phyloP scores from a whole-genome alignment of 2,888 invertebrate genomes.

The Tetanocera ferruginea region DNA sequence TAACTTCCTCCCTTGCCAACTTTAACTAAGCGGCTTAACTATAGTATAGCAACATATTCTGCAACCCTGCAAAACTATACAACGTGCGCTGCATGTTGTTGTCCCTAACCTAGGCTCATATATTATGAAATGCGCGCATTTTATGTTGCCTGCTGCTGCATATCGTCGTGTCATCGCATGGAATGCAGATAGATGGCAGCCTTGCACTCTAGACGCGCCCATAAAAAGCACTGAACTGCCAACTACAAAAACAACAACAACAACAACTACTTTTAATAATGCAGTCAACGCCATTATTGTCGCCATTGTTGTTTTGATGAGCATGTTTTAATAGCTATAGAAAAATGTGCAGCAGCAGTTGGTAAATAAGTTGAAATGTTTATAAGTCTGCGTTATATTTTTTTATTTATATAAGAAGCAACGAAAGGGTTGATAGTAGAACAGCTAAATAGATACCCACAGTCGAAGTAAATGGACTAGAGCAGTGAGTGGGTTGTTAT shows the following conservation, averaged over 20 bases:
- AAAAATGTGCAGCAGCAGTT: not conserved
- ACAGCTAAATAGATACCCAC: not conserved
- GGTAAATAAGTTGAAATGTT: not conserved
- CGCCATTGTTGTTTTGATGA: constrained; percentile 33
- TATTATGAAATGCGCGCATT: constrained; percentile 21
- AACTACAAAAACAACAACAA: constrained; percentile 19
- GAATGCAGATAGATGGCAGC: constrained; percentile 25
- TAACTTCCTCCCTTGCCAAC: not conserved
- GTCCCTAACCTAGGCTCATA: constrained; percentile 44
- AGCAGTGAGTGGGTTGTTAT: not conserved
- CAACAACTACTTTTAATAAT: not conserved
- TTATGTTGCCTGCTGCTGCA: no score
- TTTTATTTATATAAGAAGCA: not conserved
- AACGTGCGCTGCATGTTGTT: not conserved
- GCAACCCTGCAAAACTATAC: not conserved
- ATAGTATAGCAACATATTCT: not conserved
- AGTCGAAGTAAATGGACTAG: no score
- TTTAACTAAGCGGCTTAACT: not conserved
- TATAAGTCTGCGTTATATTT: not conserved
- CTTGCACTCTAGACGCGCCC: constrained; percentile 33
- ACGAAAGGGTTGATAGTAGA: not conserved
- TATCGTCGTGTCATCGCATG: not conserved
- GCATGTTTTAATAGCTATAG: not conserved
- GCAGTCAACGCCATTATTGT: constrained; percentile 23
- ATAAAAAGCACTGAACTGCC: constrained; percentile 26